phyloP scores from a whole-genome alignment of 1,140 invertebrate genomes.

The Drosophila rufa region DNA sequence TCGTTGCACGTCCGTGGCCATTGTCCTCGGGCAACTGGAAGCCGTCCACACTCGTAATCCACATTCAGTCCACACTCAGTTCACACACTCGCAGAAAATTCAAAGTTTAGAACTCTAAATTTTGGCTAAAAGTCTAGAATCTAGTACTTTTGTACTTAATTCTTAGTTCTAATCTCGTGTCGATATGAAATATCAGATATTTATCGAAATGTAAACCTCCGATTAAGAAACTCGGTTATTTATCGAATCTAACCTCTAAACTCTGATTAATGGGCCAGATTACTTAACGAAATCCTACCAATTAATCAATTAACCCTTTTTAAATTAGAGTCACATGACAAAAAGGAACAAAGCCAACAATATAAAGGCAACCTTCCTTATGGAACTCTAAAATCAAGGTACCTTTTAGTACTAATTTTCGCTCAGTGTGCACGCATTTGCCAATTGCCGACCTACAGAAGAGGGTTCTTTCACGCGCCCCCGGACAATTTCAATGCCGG shows the following conservation, averaged over 20 bases:
- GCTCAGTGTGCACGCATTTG: slow-evolving; percentile 34
- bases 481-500: slow-evolving; percentile 55
- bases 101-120: background rate
- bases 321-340: background rate
- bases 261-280: background rate
- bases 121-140: no score
- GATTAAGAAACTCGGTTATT: background rate
- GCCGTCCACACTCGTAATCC: slow-evolving; percentile 24
- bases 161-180: no score
- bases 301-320: no score
- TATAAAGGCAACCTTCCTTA: background rate
- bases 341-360: no score
- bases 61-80: slow-evolving; percentile 24
- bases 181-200: no score
- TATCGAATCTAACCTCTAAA: background rate
- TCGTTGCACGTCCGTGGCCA: slow-evolving; percentile 71
- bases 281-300: background rate
- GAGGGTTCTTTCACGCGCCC: slow-evolving; percentile 22
- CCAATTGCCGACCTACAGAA: slow-evolving; percentile 74
- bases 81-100: slow-evolving; percentile 6
- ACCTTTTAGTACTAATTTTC: background rate
- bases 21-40: slow-evolving; percentile 63
- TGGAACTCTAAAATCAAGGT: background rate
- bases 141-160: no score
- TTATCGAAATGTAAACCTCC: no score